These are phyloP conservation scores for Malurus elegans DNA, from an alignment of 2,113 vertebrate genomes.

Conservation along the genomic window DNA sequence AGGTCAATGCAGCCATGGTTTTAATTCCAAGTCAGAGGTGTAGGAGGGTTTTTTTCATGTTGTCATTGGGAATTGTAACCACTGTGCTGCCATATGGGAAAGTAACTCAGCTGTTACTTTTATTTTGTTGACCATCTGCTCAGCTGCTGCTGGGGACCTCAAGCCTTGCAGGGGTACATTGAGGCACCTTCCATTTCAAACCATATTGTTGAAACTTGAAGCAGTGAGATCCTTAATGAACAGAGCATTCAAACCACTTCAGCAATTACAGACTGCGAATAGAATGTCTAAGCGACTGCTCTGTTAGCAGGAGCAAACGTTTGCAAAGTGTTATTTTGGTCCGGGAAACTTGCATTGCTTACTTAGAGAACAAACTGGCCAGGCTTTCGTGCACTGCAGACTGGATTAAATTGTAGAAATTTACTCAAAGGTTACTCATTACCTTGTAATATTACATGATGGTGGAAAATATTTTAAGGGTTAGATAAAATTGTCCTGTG, in stretches of 20 bases:
- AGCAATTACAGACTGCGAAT: not conserved
- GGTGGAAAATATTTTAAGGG: slow-evolving; percentile 2
- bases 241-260: not conserved
- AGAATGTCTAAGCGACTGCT: not conserved
- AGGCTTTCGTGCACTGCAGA: not conserved
- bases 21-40: slow-evolving; percentile 28
- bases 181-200: not conserved
- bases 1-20: slow-evolving; percentile 16
- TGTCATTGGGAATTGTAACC: slow-evolving; percentile 3
- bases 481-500: slow-evolving; percentile 6
- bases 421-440: slow-evolving; percentile 10
- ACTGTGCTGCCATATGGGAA: slow-evolving; percentile 34
- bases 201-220: not conserved
- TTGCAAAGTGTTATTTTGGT: not conserved
- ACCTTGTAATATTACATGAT: not conserved
- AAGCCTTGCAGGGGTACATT: not conserved
- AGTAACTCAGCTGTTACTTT: not conserved
- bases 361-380: not conserved
- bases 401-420: not conserved
- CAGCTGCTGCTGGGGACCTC: not conserved
- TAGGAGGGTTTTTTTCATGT: not conserved
- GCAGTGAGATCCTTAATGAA: not conserved
- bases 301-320: not conserved
- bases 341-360: not conserved
- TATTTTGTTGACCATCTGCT: slow-evolving; percentile 54